These are phyloP conservation scores for Idaea aversata DNA, from an alignment of 2,888 invertebrate species.

Conservation along the genomic window DNA sequence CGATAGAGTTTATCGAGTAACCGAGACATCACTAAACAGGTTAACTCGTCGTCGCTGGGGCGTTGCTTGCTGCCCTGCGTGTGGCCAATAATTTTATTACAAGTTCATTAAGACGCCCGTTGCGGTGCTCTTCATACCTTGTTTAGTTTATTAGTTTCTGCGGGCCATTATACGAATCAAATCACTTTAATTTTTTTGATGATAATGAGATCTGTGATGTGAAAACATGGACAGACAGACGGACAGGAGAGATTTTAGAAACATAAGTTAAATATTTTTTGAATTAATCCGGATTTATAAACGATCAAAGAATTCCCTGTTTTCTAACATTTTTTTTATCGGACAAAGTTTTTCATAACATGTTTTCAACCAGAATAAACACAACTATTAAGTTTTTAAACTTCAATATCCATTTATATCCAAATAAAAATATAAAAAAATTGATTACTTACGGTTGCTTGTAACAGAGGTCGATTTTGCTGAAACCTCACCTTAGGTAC, in stretches of 20 bases:
- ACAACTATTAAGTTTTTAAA: too few species aligned
- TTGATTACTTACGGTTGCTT: too few species aligned
- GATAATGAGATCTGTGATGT: slow-evolving; percentile 3
- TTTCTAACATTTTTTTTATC: too few species aligned
- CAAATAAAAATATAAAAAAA: too few species aligned
- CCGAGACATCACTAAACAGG: slow-evolving; percentile 51
- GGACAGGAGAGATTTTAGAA: background rate
- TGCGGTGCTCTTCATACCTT: slow-evolving; percentile 51
- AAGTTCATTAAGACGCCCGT: slow-evolving; percentile 73
- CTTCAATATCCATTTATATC: too few species aligned
- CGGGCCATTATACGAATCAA: slow-evolving; percentile 29
- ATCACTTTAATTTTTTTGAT: slow-evolving; percentile 11
- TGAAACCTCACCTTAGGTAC: too few species aligned
- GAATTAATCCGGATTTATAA: too few species aligned
- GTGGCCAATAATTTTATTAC: slow-evolving; percentile 80
- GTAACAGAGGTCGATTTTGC: too few species aligned
- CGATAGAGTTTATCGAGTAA: slow-evolving; percentile 29
- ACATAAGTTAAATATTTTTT: too few species aligned
- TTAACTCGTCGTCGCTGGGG: slow-evolving; percentile 72
- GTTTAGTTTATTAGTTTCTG: slow-evolving; percentile 43
- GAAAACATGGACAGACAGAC: background rate
- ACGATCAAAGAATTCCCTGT: too few species aligned
- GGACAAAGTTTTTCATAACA: too few species aligned
- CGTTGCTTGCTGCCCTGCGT: slow-evolving; percentile 72
- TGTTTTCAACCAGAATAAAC: too few species aligned